Conservation (phyloP, 1,140 invertebrate species). For the Drosophila subpulchrella region DNA sequence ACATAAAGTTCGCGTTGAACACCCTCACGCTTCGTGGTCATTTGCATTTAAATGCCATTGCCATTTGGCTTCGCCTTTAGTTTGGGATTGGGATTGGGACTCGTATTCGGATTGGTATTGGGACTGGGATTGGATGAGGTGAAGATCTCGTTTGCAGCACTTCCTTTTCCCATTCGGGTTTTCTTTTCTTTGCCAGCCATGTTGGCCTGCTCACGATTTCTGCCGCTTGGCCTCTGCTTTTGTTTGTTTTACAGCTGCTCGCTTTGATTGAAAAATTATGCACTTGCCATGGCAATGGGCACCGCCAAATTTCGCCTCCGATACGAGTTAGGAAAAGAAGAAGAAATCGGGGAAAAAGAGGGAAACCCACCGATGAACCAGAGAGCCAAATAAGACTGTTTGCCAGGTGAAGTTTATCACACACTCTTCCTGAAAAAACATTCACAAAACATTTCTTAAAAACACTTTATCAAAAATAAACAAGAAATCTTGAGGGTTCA, state of each 20-base stretch:
- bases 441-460: neutral
- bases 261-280: constrained; percentile 83
- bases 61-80: constrained; percentile 24
- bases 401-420: constrained; percentile 21
- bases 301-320: constrained; percentile 70
- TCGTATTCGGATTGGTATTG: neutral
- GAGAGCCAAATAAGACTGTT: constrained; percentile 10
- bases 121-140: constrained; percentile 22
- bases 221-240: constrained; percentile 38
- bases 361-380: constrained; percentile 36
- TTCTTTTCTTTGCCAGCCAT: constrained; percentile 47
- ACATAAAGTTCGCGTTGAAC: constrained; percentile 79
- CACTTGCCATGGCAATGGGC: constrained; percentile 79
- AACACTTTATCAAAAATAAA: neutral
- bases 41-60: constrained; percentile 81
- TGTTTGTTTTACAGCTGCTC: constrained; percentile 79
- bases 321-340: constrained; percentile 19
- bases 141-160: constrained; percentile 57
- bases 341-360: constrained; percentile 15
- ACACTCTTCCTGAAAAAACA: constrained; percentile 26
- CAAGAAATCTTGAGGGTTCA: too few species aligned
- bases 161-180: constrained; percentile 53
- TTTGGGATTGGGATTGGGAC: constrained; percentile 2
- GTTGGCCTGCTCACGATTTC: constrained; percentile 48
- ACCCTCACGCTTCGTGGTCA: constrained; percentile 78